These are phyloP conservation scores for Prolemur simus DNA, from an alignment of 2,113 vertebrate species.

Conservation along the genomic window DNA sequence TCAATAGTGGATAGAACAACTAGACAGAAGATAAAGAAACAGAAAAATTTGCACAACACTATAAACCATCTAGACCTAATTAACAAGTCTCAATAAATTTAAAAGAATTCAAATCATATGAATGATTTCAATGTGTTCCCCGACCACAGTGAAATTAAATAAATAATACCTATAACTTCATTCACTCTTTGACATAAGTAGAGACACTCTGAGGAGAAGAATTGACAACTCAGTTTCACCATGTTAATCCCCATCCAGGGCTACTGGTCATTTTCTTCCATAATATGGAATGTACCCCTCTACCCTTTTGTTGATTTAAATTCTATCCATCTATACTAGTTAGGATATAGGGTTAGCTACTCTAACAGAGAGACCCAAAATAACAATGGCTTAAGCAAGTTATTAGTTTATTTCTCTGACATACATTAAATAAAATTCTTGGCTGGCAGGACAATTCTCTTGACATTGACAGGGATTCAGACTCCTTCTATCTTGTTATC, in stretches of 20 bases:
- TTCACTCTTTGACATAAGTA: background rate
- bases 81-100: background rate
- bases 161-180: background rate
- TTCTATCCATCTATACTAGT: background rate
- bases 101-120: background rate
- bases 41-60: background rate
- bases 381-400: background rate
- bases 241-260: background rate
- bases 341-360: background rate
- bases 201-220: background rate
- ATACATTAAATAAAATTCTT: background rate
- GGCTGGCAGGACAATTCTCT: background rate
- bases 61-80: background rate
- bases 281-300: background rate
- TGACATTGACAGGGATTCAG: background rate
- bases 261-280: background rate
- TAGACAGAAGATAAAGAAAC: background rate
- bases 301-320: background rate
- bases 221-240: background rate
- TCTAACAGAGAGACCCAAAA: background rate
- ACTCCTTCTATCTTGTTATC: background rate
- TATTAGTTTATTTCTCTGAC: background rate
- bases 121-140: background rate
- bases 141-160: background rate
- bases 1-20: background rate